Evolutionary conservation across 1,140 invertebrate genomes (phyloP), one percentile per base, ranked within the genome.

Genomic region (Cardiocondyla obscurior): DNA sequence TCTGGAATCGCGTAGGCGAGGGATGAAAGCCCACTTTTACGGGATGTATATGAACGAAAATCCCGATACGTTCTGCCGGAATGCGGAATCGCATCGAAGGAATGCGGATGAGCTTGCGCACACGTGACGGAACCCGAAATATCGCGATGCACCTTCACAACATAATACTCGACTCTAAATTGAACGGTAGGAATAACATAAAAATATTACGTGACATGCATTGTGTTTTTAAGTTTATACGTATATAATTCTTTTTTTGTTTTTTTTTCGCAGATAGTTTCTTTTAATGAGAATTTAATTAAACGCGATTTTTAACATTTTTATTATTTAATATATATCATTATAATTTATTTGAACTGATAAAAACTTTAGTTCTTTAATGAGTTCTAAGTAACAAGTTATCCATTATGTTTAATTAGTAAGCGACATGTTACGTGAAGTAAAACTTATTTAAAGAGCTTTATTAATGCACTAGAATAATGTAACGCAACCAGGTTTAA

Each of bases 11-110:
- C 16, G n/a, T 55, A 39, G 74, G n/a, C 16, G 73, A n/a, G 55
- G 53, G 69, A 19, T 55, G 51, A 57, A 84, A 82, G 42, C 33
- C 55, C 55, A 67, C 83, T 88, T 88, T 87, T 88, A 83, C 87
- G 62, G 79, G 64, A 85, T 81, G 64, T 82, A 79, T 88, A 84
- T 46, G 70, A 42, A 82, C 73, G 86, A 76, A 85, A 88, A 88
- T 88, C 73, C 72, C 60, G 73, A 87, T 88, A 81, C 64, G 36
- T 86, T 79, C 42, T 51, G 10, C 8, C 46, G 84, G 84, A 82
- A 85, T 82, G 85, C 51, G 60, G 62, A 79, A 69, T 64, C 46
- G 74, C 62, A 33, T 28, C 49, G 46, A 3, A 67, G 62, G 74
- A 79, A 79, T 69, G 74, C 74, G 33, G 33, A 62, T 62, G 60